A percentile compares a stretch with the other conserved stretches of the same genome.
Evolutionary conservation across 2,797 vertebrate genomes (phyloP).

Genomic region (Eulemur albifrons): DNA sequence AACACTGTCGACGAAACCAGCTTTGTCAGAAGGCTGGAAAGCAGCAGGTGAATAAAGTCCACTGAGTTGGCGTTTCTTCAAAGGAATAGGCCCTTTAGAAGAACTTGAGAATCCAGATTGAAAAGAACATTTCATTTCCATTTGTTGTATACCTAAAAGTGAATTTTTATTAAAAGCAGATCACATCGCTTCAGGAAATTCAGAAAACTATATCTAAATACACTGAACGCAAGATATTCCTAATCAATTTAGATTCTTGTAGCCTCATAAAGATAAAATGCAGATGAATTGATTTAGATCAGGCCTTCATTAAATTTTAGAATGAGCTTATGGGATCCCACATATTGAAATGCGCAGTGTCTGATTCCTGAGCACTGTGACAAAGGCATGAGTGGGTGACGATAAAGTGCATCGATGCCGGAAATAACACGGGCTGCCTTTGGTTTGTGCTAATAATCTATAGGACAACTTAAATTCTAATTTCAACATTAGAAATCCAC

Average conservation of each 20-base stretch:
- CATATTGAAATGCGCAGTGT: conserved; percentile 43
- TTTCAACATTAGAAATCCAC: conserved; percentile 88
- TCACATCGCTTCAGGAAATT: conserved; percentile 68
- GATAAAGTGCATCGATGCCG: conserved; percentile 70
- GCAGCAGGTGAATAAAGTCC: background rate
- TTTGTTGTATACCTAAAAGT: conserved; percentile 68
- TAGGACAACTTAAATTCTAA: conserved; percentile 77
- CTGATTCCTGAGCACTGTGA: conserved; percentile 70
- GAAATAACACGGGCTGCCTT: conserved; percentile 73
- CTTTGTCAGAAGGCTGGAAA: conserved; percentile 10
- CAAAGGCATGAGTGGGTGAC: conserved; percentile 68
- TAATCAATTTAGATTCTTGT: conserved; percentile 69
- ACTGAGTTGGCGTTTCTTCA: background rate
- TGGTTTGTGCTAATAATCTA: conserved; percentile 78
- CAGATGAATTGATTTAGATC: conserved; percentile 68
- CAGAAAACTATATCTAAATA: conserved; percentile 70
- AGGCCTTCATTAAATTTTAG: conserved; percentile 75
- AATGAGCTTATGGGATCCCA: conserved; percentile 64
- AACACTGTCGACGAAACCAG: background rate
- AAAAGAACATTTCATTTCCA: conserved; percentile 73
- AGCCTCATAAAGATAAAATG: conserved; percentile 71
- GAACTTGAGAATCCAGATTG: conserved; percentile 49
- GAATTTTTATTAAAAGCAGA: conserved; percentile 79
- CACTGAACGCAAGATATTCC: conserved; percentile 52
- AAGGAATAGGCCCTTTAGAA: conserved; percentile 37